Evolutionary conservation across 1,140 invertebrate species (phyloP).

Genomic region (Carposina sasakii): DNA sequence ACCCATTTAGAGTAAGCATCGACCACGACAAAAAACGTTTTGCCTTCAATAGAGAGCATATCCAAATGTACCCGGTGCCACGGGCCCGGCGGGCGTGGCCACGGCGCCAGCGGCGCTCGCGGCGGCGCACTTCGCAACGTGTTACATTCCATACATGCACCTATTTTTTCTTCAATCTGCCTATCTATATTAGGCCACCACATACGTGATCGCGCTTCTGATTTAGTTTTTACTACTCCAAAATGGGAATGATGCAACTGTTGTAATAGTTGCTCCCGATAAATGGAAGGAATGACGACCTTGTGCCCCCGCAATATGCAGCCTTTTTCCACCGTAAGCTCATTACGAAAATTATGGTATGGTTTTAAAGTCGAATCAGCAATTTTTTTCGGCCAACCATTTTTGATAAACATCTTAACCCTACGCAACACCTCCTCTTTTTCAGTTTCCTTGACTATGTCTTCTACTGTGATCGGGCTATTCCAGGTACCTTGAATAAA

Average conservation of each 20-base stretch:
- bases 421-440: neutral
- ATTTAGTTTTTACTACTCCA: constrained; percentile 32
- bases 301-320: constrained; percentile 5
- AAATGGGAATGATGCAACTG: constrained; percentile 28
- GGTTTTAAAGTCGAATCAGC: neutral
- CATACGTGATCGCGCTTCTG: constrained; percentile 4
- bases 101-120: neutral
- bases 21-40: neutral
- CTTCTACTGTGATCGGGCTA: neutral
- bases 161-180: constrained; percentile 25
- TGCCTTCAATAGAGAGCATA: neutral
- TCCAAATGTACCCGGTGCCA: constrained; percentile 3
- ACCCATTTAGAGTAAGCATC: constrained; percentile 7
- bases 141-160: neutral
- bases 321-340: constrained; percentile 2
- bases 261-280: constrained; percentile 16
- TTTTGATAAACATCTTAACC: neutral
- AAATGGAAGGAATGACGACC: constrained; percentile 23
- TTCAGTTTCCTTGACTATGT: neutral
- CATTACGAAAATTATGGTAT: neutral
- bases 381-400: neutral
- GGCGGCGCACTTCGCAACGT: neutral
- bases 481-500: neutral
- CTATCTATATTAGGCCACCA: constrained; percentile 23
- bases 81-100: neutral